Evolutionary conservation across 2,888 invertebrate genomes (phyloP), one percentile per base, ranked within the genome.

Genomic region (Trisateles emortualis): DNA sequence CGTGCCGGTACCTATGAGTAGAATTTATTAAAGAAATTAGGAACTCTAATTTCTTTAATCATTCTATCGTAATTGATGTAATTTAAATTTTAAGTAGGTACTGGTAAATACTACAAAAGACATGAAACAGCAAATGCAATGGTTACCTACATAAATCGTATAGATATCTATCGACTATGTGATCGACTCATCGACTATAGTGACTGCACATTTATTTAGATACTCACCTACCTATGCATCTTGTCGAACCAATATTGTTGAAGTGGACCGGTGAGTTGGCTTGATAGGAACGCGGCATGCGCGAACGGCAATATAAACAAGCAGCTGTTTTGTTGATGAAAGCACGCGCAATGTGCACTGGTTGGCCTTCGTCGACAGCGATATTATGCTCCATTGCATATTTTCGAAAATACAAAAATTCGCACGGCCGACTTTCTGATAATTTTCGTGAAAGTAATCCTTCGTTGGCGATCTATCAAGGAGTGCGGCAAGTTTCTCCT

Each of bases 391-490:
- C 68, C 73, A 80, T 73, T 82, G 78, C 78, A 82, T 76, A 81
- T 84, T 87, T 83, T 78, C 73, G 76, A 78, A 80, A 84, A 82
- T 77, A 73, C 74, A 78, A 69, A 70, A 83, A 84, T 88, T 89
- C 86, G 69, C 90, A 88, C 84, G 91, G 74, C 87, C 87, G 72
- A 92, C 92, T 90, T 92, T 90, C 85, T 65, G 81, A 68, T 83
- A 89, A 90, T 90, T 89, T 90, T 87, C 88, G 92, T 83, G 92
- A 92, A 92, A 92, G 92, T 87, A 77, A 87, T 90, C 83, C 84
- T 87, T 86, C 84, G 83, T 85, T 84, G 84, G 78, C 79, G 79
- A 87, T 89, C 86, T 90, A 89, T 91, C 85, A 88, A 80, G 76
- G 80, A 78, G 58, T 74, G 72, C 62, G 74, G 72, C 69, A 81